These are phyloP conservation scores for Tichodroma muraria DNA, from an alignment of 2,113 vertebrate genomes.

Conservation along the genomic window DNA sequence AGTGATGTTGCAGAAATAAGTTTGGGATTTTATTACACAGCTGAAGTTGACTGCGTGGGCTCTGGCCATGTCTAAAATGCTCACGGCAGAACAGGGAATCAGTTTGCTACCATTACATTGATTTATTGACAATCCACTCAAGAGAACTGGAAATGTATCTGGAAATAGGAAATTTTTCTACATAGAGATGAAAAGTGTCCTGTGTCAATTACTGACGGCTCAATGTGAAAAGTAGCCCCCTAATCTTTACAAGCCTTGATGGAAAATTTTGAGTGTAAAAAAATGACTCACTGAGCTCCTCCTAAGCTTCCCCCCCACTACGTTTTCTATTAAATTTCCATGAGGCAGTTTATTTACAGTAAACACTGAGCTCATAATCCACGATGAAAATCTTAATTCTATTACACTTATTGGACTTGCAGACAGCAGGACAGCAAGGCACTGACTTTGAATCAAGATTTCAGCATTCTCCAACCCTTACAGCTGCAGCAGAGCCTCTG, in stretches of 20 bases:
- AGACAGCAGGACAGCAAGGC: not conserved
- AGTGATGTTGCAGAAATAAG: not conserved
- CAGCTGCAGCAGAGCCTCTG: not conserved
- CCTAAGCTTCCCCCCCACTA: accelerated
- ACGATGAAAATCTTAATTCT: not conserved
- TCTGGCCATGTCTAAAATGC: not conserved
- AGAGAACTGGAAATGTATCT: not conserved
- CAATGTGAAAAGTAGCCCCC: not conserved
- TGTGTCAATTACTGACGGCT: not conserved
- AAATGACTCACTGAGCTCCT: not conserved
- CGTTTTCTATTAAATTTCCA: not conserved
- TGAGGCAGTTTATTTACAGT: not conserved
- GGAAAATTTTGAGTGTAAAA: not conserved
- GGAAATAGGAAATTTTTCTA: not conserved
- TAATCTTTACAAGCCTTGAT: not conserved
- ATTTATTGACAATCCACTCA: not conserved
- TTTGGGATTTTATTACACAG: not conserved
- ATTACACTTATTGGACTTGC: not conserved
- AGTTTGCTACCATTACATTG: not conserved
- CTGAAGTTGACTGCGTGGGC: not conserved
- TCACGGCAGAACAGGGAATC: not conserved
- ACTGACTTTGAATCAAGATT: not conserved
- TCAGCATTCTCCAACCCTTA: not conserved
- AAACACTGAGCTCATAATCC: not conserved
- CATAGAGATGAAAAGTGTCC: not conserved